phyloP scores from a whole-genome alignment of 2,797 vertebrate genomes.

The Smutsia temminckii region DNA sequence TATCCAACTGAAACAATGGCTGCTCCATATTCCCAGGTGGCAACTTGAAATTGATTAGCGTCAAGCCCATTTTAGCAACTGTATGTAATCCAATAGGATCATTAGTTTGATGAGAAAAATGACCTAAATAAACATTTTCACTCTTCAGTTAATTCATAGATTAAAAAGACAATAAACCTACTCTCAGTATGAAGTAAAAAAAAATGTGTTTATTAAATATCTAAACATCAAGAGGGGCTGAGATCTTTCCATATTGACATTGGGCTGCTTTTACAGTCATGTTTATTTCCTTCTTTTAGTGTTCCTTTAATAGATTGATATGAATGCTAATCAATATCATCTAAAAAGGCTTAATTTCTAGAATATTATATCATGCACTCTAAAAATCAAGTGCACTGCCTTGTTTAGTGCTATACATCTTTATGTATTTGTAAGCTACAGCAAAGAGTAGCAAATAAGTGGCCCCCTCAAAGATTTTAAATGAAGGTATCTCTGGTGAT shows the following conservation, averaged over 20 bases:
- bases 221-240: not conserved
- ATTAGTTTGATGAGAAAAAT: not conserved
- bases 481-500: not conserved
- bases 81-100: not conserved
- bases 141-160: not conserved
- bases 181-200: not conserved
- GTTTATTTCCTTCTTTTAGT: not conserved
- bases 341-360: not conserved
- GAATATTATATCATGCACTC: not conserved
- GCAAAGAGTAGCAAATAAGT: not conserved
- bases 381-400: not conserved
- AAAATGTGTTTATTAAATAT: not conserved
- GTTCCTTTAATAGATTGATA: not conserved
- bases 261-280: not conserved
- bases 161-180: not conserved
- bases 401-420: not conserved
- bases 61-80: not conserved
- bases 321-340: not conserved
- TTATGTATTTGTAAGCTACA: not conserved
- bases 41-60: not conserved
- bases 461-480: not conserved
- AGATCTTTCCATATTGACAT: not conserved
- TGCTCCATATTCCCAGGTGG: not conserved
- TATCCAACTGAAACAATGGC: not conserved
- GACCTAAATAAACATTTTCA: not conserved